These are phyloP conservation scores for Hydropsyche betteni DNA, from an alignment of 2,888 invertebrate genomes.

Conservation along the genomic window DNA sequence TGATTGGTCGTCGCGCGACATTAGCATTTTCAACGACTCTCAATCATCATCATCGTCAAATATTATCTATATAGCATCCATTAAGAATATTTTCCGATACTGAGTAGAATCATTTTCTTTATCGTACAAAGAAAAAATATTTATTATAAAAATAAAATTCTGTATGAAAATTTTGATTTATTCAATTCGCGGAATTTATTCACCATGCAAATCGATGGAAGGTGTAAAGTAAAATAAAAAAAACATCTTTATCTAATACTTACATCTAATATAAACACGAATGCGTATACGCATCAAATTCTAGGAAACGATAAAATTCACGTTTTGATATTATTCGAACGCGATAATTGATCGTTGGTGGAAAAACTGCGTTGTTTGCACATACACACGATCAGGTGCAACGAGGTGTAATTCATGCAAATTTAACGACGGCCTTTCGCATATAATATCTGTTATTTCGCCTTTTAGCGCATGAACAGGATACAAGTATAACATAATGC, in stretches of 20 bases:
- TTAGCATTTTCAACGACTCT: neutral
- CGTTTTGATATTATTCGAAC: neutral
- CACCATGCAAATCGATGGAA: too few relatives aligned
- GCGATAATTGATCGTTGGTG: constrained; percentile 6
- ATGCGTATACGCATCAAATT: too few relatives aligned
- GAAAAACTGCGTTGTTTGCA: constrained; percentile 4
- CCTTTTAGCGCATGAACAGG: constrained; percentile 25
- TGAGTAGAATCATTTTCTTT: neutral
- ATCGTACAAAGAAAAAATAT: neutral
- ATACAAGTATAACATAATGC: neutral
- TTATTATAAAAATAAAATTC: neutral
- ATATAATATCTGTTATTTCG: constrained; percentile 9
- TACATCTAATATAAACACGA: too few relatives aligned
- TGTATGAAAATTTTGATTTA: too few relatives aligned
- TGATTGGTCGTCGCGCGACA: constrained; percentile 1
- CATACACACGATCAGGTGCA: neutral
- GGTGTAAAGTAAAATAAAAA: too few relatives aligned
- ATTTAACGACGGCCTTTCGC: neutral
- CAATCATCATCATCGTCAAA: neutral
- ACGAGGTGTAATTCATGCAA: constrained; percentile 15
- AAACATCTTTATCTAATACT: too few relatives aligned
- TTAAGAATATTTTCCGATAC: too few relatives aligned
- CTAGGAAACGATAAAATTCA: too few relatives aligned
- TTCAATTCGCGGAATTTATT: too few relatives aligned
- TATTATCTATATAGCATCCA: too few relatives aligned